phyloP scores from a whole-genome alignment of 2,113 vertebrate species.

The Numida meleagris region DNA sequence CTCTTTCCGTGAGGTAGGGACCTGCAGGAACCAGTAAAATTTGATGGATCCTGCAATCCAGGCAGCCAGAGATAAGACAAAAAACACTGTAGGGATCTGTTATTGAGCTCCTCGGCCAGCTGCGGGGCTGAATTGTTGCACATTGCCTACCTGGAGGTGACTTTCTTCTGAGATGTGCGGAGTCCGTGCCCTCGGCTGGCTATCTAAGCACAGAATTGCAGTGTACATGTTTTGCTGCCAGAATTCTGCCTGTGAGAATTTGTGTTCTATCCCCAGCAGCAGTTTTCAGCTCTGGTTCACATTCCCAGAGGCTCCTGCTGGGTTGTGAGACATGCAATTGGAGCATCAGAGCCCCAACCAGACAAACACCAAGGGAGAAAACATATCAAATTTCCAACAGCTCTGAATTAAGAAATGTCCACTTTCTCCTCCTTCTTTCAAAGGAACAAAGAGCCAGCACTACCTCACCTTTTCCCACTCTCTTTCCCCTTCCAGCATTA shows the following conservation, averaged over 20 bases:
- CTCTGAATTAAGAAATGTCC: neutral
- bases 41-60: neutral
- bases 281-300: slow-evolving; percentile 31
- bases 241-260: neutral
- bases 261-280: neutral
- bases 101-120: neutral
- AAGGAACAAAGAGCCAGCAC: neutral
- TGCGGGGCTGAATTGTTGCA: neutral
- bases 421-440: neutral
- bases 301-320: neutral
- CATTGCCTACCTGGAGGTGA: neutral
- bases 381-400: neutral
- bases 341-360: neutral
- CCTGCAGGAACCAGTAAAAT: neutral
- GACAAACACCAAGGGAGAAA: neutral
- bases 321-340: neutral
- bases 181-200: neutral
- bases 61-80: neutral
- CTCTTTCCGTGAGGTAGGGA: neutral
- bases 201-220: neutral
- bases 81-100: slow-evolving; percentile 19
- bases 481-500: neutral
- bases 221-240: neutral
- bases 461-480: neutral
- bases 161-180: neutral